These are phyloP conservation scores for Nothobranchius furzeri DNA, from an alignment of 2,113 vertebrate species.

Conservation along the genomic window DNA sequence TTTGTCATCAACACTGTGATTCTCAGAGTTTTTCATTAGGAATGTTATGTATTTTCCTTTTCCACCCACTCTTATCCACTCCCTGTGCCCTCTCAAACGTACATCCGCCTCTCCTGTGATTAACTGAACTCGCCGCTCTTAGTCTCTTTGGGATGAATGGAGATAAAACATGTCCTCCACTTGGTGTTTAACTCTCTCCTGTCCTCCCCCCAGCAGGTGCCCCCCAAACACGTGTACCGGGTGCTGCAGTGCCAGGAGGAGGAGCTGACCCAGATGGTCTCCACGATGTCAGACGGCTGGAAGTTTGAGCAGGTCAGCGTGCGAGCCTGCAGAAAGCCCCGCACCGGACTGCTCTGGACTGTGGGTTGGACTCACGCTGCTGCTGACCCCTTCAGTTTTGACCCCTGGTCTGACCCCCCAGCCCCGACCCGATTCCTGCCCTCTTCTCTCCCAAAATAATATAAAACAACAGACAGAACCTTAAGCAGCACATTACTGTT, in stretches of 20 bases:
- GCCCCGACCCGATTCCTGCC: conserved; percentile 4
- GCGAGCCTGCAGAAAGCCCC: conserved; percentile 79
- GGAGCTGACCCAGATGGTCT: conserved; percentile 98
- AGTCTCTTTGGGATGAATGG: no score
- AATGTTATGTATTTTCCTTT: conserved; percentile 23
- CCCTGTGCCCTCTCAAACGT: conserved; percentile 16
- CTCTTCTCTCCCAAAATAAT: conserved; percentile 27
- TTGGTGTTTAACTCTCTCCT: no score
- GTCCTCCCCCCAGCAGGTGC: conserved; percentile 75
- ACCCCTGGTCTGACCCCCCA: conserved; percentile 40
- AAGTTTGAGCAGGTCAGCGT: conserved; percentile 97
- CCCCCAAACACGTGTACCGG: conserved; percentile 95
- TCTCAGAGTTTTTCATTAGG: background rate
- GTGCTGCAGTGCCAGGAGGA: conserved; percentile 99
- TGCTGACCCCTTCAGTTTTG: conserved; percentile 68
- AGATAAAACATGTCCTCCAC: no score
- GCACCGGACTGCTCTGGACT: conserved; percentile 84
- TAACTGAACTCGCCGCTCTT: no score
- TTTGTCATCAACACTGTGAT: background rate
- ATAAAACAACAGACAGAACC: no score
- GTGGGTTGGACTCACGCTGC: conserved; percentile 83
- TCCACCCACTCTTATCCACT: conserved; percentile 49
- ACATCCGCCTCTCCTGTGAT: conserved; percentile 31
- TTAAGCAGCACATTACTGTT: no score
- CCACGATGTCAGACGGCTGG: conserved; percentile 99